Percentiles rank a stretch among this genome's conserved stretches.
These are phyloP conservation scores for Gallirallus australis DNA, from an alignment of 2,797 vertebrate species.

Conservation along the genomic window DNA sequence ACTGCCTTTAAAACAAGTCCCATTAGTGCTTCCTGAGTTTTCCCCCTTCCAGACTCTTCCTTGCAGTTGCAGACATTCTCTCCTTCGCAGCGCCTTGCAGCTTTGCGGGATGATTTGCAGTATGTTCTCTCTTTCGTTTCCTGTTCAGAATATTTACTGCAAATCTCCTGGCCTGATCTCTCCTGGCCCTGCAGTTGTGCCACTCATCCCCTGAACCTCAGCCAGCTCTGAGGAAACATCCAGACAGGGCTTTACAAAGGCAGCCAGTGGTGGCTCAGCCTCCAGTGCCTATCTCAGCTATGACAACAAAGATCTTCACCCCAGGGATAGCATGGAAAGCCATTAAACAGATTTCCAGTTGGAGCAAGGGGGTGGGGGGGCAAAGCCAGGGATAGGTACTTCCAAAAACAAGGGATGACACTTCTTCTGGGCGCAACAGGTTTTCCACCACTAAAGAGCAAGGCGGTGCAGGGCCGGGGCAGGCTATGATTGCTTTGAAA, in stretches of 20 bases:
- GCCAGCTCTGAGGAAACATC: background rate
- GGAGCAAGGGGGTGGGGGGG: background rate
- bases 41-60: background rate
- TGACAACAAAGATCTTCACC: background rate
- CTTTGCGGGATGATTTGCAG: background rate
- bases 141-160: background rate
- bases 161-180: background rate
- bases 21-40: background rate
- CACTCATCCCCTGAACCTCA: background rate
- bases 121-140: background rate
- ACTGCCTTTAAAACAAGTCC: background rate
- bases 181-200: background rate
- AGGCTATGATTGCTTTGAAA: slow-evolving; percentile 20
- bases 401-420: background rate
- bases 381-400: background rate
- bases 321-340: background rate
- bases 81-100: background rate
- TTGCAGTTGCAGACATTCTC: background rate
- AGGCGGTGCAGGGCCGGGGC: background rate
- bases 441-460: background rate
- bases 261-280: background rate
- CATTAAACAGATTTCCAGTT: background rate
- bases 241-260: slow-evolving; percentile 1
- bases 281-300: background rate
- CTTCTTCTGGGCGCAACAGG: background rate